Evolutionary conservation across 2,888 invertebrate genomes (phyloP).

Genomic region (Scelioninae gen. 1): DNA sequence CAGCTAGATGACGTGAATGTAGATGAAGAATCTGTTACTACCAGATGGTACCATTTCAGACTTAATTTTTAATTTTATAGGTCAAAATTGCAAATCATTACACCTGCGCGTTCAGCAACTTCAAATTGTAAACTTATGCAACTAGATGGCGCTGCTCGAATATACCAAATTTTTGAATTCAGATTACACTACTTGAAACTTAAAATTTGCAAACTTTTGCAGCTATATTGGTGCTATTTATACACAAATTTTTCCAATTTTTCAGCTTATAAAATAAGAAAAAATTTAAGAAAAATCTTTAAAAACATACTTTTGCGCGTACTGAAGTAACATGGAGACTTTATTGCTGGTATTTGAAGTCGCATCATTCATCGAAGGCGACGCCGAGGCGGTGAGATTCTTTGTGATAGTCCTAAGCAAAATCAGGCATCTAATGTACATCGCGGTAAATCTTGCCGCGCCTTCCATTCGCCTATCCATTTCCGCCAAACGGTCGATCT

Average conservation of each 20-base stretch:
- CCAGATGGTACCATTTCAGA: too few species aligned
- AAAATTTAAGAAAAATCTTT: constrained; percentile 4
- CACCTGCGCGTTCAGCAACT: too few species aligned
- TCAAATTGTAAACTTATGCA: too few species aligned
- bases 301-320: constrained; percentile 84
- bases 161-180: too few species aligned
- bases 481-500: constrained; percentile 88
- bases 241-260: not conserved
- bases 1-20: too few species aligned
- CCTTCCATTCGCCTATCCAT: constrained; percentile 92
- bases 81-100: too few species aligned
- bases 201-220: too few species aligned
- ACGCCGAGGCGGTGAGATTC: constrained; percentile 81
- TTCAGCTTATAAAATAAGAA: not conserved
- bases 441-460: constrained; percentile 92
- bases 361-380: constrained; percentile 84
- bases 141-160: too few species aligned
- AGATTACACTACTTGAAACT: too few species aligned
- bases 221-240: too few species aligned
- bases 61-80: too few species aligned
- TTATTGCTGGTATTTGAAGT: constrained; percentile 83
- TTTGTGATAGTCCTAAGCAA: constrained; percentile 85
- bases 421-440: constrained; percentile 89
- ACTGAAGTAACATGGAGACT: constrained; percentile 84
- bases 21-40: too few species aligned